phyloP scores from a whole-genome alignment of 2,888 invertebrate genomes.

The Apamea crenata region DNA sequence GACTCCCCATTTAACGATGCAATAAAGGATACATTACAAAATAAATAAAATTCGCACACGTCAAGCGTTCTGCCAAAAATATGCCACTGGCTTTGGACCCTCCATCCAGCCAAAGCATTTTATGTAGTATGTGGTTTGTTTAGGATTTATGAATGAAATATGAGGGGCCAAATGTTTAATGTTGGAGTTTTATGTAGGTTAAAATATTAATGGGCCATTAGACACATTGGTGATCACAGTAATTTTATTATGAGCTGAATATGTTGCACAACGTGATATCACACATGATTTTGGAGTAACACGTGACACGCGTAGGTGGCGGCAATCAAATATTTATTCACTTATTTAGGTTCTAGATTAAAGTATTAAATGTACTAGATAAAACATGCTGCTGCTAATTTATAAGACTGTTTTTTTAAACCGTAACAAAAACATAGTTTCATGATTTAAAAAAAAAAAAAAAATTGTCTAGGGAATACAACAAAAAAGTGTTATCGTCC shows the following conservation, averaged over 20 bases:
- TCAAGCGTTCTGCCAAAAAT: conserved; percentile 21
- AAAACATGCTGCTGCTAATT: background rate
- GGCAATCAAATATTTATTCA: too few species aligned
- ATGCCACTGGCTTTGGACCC: conserved; percentile 16
- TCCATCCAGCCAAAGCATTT: conserved; percentile 28
- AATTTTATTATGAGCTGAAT: background rate
- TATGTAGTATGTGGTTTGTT: conserved; percentile 31
- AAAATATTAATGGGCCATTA: conserved; percentile 21
- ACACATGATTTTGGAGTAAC: background rate
- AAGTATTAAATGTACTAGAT: background rate
- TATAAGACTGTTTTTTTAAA: background rate
- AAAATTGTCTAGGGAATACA: too few species aligned
- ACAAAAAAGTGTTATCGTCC: background rate
- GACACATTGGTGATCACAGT: conserved; percentile 6
- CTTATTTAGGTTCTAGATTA: background rate
- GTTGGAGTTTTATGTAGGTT: conserved; percentile 19
- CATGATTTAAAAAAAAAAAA: background rate
- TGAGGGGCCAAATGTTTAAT: conserved; percentile 38
- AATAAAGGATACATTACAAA: conserved; percentile 57
- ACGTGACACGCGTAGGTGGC: too few species aligned
- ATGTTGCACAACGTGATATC: background rate
- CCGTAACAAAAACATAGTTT: background rate
- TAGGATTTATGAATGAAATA: conserved; percentile 42
- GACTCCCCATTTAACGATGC: conserved; percentile 58
- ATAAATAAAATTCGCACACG: conserved; percentile 43